Evolutionary conservation across 2,113 vertebrate species (phyloP).

Genomic region (Leptobrachium ailaonicum): DNA sequence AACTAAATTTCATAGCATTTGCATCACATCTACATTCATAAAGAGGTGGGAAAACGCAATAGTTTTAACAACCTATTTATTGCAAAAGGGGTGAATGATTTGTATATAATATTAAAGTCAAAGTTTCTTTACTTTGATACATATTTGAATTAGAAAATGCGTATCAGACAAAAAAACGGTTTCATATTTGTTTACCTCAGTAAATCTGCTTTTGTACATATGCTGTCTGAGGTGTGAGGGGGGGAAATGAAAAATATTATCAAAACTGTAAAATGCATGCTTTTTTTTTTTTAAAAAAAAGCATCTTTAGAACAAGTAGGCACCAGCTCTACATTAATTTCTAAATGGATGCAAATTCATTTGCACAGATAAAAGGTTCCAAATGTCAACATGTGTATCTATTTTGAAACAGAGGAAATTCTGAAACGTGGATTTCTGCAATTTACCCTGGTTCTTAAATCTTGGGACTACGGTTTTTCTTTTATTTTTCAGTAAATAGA

Average conservation of each 20-base stretch:
- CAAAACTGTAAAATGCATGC: no score
- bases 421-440: constrained; percentile 27
- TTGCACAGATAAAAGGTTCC: constrained; percentile 11
- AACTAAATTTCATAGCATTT: not conserved
- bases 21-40: not conserved
- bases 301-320: not conserved
- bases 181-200: no score
- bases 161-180: no score
- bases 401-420: constrained; percentile 11
- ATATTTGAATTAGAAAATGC: not conserved
- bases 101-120: not conserved
- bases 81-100: not conserved
- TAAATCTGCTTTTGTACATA: no score
- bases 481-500: no score
- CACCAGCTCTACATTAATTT: not conserved
- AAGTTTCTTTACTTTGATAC: constrained; percentile 8
- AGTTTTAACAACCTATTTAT: constrained; percentile 5
- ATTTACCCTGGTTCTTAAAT: constrained; percentile 16
- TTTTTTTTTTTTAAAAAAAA: no score
- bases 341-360: constrained; percentile 10
- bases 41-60: not conserved
- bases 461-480: no score
- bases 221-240: no score
- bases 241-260: no score
- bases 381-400: constrained; percentile 44